phyloP scores from a whole-genome alignment of 2,113 vertebrate genomes.

The Oceanodroma tethys region DNA sequence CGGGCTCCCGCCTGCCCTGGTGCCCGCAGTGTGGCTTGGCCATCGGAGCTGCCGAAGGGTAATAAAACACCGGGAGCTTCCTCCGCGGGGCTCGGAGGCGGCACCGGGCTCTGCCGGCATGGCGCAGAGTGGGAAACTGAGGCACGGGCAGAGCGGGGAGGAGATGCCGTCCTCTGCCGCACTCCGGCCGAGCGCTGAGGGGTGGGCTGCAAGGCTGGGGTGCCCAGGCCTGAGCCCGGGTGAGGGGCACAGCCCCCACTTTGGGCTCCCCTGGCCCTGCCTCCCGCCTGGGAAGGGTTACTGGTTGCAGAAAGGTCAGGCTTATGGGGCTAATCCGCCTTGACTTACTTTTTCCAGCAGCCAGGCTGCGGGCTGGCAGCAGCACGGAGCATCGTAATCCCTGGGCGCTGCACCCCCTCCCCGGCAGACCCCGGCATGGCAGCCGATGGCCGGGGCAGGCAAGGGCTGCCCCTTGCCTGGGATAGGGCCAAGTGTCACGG shows the following conservation, averaged over 20 bases:
- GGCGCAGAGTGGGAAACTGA: neutral
- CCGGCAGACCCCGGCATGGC: accelerated
- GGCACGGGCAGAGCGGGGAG: neutral
- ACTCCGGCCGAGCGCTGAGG: accelerated
- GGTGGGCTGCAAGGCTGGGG: neutral
- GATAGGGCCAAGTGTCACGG: no score
- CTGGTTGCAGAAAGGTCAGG: neutral
- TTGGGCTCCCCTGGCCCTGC: neutral
- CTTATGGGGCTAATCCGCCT: neutral
- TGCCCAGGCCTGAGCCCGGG: neutral
- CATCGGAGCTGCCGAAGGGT: neutral
- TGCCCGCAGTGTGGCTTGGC: no score
- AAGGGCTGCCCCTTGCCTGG: neutral
- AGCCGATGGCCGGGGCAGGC: neutral
- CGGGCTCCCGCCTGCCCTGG: accelerated
- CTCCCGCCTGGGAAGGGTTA: neutral
- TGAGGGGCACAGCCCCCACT: neutral
- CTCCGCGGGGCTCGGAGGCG: accelerated
- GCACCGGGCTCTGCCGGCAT: neutral
- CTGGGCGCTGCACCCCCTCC: accelerated
- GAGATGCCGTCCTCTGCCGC: accelerated
- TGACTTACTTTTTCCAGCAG: neutral
- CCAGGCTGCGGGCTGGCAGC: neutral
- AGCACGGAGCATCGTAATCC: neutral
- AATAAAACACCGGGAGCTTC: accelerated